A percentile compares a stretch with the other conserved stretches of the same genome.
These are phyloP conservation scores for Aphis craccivora DNA, from an alignment of 1,140 invertebrate genomes.

Conservation along the genomic window DNA sequence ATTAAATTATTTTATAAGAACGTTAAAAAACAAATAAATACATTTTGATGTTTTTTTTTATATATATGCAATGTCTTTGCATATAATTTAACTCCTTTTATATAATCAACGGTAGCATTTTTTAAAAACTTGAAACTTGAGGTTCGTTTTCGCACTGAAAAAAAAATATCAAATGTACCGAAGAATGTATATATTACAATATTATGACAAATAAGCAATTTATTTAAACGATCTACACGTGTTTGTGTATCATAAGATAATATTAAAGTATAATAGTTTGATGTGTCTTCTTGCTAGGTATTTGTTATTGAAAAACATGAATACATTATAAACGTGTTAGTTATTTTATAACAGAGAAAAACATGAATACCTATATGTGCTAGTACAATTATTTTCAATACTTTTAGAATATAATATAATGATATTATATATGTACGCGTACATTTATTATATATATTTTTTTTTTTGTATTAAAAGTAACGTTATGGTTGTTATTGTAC, in stretches of 20 bases:
- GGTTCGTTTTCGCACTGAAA: background rate
- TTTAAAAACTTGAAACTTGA: background rate
- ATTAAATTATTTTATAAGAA: background rate
- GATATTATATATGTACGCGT: background rate
- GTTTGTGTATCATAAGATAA: background rate
- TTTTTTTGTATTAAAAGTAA: background rate
- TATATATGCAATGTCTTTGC: background rate
- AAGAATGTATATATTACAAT: background rate
- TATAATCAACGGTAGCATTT: background rate
- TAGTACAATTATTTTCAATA: background rate
- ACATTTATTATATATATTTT: background rate
- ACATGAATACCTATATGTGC: background rate
- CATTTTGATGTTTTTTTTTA: background rate
- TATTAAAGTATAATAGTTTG: conserved; percentile 19
- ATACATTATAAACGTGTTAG: background rate
- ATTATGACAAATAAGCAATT: background rate
- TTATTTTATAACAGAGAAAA: background rate
- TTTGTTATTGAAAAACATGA: conserved; percentile 2
- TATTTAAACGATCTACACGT: conserved; percentile 4
- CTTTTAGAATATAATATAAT: background rate
- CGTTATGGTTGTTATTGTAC: background rate
- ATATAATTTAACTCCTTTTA: background rate
- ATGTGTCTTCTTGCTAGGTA: background rate
- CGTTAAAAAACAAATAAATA: background rate
- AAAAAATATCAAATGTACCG: background rate